Evolutionary conservation across 1,140 invertebrate species (phyloP), one percentile per base, ranked within the genome.

Genomic region (Drosophila eugracilis): DNA sequence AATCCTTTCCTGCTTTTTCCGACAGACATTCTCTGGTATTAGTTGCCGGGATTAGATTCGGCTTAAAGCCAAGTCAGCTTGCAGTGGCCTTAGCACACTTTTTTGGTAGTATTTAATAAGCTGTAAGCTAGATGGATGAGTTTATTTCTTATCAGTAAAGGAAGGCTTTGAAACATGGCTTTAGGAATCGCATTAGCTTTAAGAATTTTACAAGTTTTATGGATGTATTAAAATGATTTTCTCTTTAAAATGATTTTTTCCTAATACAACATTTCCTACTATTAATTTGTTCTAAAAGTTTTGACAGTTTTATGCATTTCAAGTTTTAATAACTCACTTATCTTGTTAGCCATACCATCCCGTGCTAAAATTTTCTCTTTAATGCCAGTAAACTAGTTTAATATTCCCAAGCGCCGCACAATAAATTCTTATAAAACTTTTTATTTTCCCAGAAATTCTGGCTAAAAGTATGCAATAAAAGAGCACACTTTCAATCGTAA

Each of bases 1-100:
- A 67, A 67, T 42, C 62, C 60, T 42, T 67, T 66, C 37, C 50
- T 21, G 44, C 54, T 15, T 28, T 60, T 21, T 10, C 15, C 45
- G 36, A 41, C 63, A 52, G 59, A 6, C 36, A 42, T 66, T 66
- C 60, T 15, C 36, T 67, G 44, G 44, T 52, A 42, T 67, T 52
- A 42, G 44, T 66, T 67, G 22, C 17, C 22, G 15, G 45, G 45
- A 34, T 44, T 53, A 67, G 63, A 48, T 53, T 53, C 37, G 37
- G 60, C 62, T 67, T 53, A 36, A 41, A 66, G 63, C 12, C 32
- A 44, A 47, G 32, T 30, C 30, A 67, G 41, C 65, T 22, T 17
- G 24, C 17, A 50, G 2, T 19, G n/a, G 6, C 24, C 32, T 32
- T 49, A 30, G 21, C 26, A 21, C 21, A 34, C 26, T 30, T 37